Evolutionary conservation across 2,797 vertebrate species (phyloP).

Genomic region (Ctenosaura bakeri): DNA sequence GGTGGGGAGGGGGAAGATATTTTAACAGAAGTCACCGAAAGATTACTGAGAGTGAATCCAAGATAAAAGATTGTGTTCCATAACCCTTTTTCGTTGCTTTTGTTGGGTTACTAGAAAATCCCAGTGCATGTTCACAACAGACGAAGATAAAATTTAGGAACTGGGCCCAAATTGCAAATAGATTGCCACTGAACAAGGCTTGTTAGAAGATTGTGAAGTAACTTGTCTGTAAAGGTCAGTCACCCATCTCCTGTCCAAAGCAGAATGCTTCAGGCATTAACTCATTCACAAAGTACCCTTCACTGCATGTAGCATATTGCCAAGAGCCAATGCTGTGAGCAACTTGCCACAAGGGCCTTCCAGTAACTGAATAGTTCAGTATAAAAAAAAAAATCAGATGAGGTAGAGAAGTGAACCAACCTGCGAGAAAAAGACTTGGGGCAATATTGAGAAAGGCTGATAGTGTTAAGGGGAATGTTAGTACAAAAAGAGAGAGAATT

Average conservation of each 20-base stretch:
- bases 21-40: neutral
- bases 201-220: neutral
- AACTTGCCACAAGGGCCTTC: neutral
- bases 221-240: neutral
- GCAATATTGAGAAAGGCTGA: neutral
- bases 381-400: neutral
- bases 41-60: neutral
- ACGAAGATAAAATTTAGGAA: neutral
- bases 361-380: neutral
- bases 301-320: neutral
- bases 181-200: neutral
- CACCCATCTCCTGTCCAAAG: neutral
- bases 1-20: neutral
- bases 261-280: neutral
- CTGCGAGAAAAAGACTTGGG: neutral
- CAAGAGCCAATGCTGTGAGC: neutral
- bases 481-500: neutral
- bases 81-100: neutral
- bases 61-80: slow-evolving; percentile 1
- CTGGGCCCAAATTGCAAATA: neutral
- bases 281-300: neutral
- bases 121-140: neutral
- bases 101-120: neutral
- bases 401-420: neutral
- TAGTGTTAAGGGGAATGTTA: neutral